phyloP scores from a whole-genome alignment of 2,113 vertebrate genomes.

The Marcusenius ussheri region DNA sequence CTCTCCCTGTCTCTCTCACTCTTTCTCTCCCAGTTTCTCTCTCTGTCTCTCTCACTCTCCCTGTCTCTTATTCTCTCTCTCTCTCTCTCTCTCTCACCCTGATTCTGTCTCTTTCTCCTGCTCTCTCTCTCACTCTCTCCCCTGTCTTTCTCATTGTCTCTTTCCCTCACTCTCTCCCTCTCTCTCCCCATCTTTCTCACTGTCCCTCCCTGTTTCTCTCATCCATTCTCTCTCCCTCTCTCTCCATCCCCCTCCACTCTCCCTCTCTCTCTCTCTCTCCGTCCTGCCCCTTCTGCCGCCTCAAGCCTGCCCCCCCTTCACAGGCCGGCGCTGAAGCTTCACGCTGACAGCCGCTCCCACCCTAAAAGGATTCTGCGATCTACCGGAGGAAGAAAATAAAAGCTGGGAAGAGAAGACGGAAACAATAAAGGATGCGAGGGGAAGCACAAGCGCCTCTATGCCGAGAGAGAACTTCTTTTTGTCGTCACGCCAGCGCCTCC shows the following conservation, averaged over 20 bases:
- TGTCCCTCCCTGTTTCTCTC: too few species aligned
- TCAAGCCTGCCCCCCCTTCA: background rate
- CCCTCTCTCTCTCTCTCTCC: too few species aligned
- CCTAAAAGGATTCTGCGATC: constrained; percentile 31
- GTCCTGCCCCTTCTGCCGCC: background rate
- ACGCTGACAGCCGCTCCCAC: constrained; percentile 38
- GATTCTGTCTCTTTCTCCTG: background rate
- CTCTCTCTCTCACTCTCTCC: background rate
- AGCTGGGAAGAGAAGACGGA: constrained; percentile 30
- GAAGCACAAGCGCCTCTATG: constrained; percentile 41
- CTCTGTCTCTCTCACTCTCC: background rate
- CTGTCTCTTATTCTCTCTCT: background rate
- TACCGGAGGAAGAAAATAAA: constrained; percentile 22
- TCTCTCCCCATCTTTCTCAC: too few species aligned
- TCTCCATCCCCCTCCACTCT: too few species aligned
- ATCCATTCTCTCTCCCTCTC: too few species aligned
- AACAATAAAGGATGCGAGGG: constrained; percentile 25
- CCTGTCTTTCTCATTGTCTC: too few species aligned
- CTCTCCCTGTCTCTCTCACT: background rate
- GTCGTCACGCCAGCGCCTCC: constrained; percentile 33
- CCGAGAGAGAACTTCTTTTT: constrained; percentile 30
- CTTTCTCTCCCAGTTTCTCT: background rate
- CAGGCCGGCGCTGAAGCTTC: background rate
- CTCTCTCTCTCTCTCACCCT: background rate
- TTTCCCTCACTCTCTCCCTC: too few species aligned